Percentiles rank a stretch among this genome's conserved stretches.
These are phyloP conservation scores for Sceliomorpha sp. DNA, from an alignment of 2,888 invertebrate genomes.

Conservation along the genomic window DNA sequence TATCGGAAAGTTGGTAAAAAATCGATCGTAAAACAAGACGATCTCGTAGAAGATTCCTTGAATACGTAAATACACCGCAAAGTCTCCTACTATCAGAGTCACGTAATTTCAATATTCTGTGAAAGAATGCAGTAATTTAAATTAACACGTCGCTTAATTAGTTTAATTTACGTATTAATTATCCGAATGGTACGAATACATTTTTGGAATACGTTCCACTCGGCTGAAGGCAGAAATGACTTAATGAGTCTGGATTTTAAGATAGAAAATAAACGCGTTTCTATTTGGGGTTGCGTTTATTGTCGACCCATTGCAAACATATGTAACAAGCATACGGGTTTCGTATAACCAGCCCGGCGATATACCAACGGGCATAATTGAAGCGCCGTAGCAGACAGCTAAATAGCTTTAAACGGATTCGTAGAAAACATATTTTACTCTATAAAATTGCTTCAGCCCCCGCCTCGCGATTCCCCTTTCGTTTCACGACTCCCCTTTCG, in stretches of 20 bases:
- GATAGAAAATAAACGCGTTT: too few relatives aligned
- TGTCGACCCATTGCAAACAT: conserved; percentile 45
- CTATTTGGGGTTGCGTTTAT: conserved; percentile 37
- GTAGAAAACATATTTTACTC: conserved; percentile 67
- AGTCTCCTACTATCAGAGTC: too few relatives aligned
- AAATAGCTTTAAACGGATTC: conserved; percentile 69
- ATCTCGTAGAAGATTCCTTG: conserved; percentile 16
- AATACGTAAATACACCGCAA: conserved; percentile 15
- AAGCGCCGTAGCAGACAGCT: conserved; percentile 61
- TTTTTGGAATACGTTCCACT: too few relatives aligned
- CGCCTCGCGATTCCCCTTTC: conserved; percentile 28
- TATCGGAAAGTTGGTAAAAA: conserved; percentile 13
- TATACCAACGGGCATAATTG: conserved; percentile 62
- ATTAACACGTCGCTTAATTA: too few relatives aligned
- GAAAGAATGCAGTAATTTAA: too few relatives aligned
- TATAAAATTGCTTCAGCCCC: conserved; percentile 69
- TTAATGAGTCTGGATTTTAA: too few relatives aligned
- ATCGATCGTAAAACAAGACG: conserved; percentile 8
- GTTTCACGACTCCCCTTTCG: conserved; percentile 14
- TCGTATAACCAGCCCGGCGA: conserved; percentile 25
- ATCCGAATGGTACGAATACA: too few relatives aligned
- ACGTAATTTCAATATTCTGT: too few relatives aligned
- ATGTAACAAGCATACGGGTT: conserved; percentile 50
- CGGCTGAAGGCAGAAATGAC: too few relatives aligned
- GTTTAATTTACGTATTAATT: too few relatives aligned